These are phyloP conservation scores for Trididemnum clinides DNA, from an alignment of 23 tunicate species.

Conservation along the genomic window DNA sequence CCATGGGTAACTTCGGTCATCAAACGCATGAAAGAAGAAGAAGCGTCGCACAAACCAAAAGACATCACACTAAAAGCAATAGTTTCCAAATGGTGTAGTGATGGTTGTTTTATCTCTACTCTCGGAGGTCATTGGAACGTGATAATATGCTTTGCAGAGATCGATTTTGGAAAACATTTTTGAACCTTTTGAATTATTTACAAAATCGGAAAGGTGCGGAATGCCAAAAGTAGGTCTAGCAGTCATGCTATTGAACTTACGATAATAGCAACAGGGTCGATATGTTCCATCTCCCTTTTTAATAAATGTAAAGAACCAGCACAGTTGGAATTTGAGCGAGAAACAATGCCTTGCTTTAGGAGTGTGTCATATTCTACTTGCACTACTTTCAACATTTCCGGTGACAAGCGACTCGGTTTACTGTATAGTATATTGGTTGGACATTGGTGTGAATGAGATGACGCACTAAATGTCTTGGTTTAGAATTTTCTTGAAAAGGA, in stretches of 20 bases:
- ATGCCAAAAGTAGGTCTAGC: neutral
- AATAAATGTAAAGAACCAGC: neutral
- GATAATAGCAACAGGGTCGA: neutral
- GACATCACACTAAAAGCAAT: neutral
- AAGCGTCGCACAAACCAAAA: conserved; percentile 2
- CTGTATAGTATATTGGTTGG: neutral
- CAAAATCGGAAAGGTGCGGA: neutral
- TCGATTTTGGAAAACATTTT: neutral
- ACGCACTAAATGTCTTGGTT: neutral
- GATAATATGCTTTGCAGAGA: neutral
- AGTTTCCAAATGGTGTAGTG: neutral
- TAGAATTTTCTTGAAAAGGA: neutral
- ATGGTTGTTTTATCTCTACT: neutral
- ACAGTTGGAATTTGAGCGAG: neutral
- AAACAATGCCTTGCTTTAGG: neutral
- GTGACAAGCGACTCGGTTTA: neutral
- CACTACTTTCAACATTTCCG: neutral
- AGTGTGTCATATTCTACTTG: neutral
- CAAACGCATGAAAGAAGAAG: neutral
- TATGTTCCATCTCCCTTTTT: neutral
- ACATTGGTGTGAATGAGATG: neutral
- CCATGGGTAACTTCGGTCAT: neutral
- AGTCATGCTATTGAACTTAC: neutral
- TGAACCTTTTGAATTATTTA: neutral
- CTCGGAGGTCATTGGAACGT: neutral